Conservation (phyloP, 1,140 invertebrate species). For the Lineus longissimus region DNA sequence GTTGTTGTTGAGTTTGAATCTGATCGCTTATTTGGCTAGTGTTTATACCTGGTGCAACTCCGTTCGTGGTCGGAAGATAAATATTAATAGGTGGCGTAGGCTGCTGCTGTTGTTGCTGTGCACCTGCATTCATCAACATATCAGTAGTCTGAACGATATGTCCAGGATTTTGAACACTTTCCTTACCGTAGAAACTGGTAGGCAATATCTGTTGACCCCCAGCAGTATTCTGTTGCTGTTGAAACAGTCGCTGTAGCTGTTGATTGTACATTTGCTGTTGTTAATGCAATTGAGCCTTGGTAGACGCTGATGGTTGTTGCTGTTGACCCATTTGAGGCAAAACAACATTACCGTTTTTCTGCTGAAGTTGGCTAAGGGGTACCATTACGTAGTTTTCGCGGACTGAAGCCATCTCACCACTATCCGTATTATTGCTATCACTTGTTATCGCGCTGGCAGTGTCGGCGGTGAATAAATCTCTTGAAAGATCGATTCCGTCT, state of each 20-base stretch:
- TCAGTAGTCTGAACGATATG: neutral
- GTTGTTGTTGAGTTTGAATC: too few species aligned
- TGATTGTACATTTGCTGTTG: slow-evolving; percentile 6
- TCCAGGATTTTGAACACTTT: neutral
- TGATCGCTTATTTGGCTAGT: neutral
- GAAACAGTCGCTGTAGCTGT: neutral
- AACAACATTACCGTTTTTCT: neutral
- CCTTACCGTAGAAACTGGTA: neutral
- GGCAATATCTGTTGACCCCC: neutral
- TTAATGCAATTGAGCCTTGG: neutral
- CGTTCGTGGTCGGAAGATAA: neutral
- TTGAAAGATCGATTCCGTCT: neutral
- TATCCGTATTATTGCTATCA: neutral
- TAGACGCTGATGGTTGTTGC: neutral
- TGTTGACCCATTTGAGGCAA: neutral
- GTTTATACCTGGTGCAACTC: neutral
- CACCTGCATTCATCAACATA: neutral
- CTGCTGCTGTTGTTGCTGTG: slow-evolving; percentile 3
- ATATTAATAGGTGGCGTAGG: neutral
- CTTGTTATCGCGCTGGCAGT: neutral
- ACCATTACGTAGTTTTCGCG: slow-evolving; percentile 7
- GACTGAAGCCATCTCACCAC: neutral
- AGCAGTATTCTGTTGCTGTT: neutral
- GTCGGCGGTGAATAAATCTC: neutral
- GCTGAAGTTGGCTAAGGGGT: neutral